Percentiles rank a stretch among this genome's conserved stretches.
phyloP scores from a whole-genome alignment of 2,797 vertebrate genomes.

The Geotrypetes seraphini region DNA sequence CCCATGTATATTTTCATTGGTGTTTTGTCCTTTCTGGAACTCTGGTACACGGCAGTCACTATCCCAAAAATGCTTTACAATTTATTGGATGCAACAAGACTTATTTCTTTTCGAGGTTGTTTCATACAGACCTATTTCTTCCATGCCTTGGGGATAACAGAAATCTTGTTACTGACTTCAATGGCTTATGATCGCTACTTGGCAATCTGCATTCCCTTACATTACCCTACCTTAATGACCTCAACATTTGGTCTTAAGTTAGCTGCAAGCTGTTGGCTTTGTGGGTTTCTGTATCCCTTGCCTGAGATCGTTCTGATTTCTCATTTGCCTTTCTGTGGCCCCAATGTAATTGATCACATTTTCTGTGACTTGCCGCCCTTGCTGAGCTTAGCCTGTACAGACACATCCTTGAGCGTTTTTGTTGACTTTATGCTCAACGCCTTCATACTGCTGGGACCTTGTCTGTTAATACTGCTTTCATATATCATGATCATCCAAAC shows the following conservation, averaged over 20 bases:
- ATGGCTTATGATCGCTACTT: constrained; percentile 26
- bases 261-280: constrained; percentile 20
- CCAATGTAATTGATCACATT: constrained; percentile 49
- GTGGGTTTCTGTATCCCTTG: constrained; percentile 7
- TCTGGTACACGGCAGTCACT: constrained; percentile 21
- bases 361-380: constrained; percentile 57
- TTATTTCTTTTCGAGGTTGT: constrained; percentile 19
- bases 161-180: constrained; percentile 21
- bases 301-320: constrained; percentile 41
- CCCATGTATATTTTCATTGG: constrained; percentile 31
- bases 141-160: constrained; percentile 18
- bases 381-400: constrained; percentile 32
- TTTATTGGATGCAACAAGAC: constrained; percentile 11
- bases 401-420: constrained; percentile 30
- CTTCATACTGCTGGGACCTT: constrained; percentile 31
- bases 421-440: constrained; percentile 44
- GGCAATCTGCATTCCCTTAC: constrained; percentile 23
- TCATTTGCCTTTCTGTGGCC: constrained; percentile 48
- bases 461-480: constrained; percentile 46
- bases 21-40: constrained; percentile 24
- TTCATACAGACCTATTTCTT: constrained; percentile 31
- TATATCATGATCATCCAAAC: constrained; percentile 45
- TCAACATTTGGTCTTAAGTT: constrained; percentile 16
- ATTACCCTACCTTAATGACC: constrained; percentile 39
- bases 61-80: constrained; percentile 28